phyloP scores from a whole-genome alignment of 2,113 vertebrate species.

The Apeltes quadracus region DNA sequence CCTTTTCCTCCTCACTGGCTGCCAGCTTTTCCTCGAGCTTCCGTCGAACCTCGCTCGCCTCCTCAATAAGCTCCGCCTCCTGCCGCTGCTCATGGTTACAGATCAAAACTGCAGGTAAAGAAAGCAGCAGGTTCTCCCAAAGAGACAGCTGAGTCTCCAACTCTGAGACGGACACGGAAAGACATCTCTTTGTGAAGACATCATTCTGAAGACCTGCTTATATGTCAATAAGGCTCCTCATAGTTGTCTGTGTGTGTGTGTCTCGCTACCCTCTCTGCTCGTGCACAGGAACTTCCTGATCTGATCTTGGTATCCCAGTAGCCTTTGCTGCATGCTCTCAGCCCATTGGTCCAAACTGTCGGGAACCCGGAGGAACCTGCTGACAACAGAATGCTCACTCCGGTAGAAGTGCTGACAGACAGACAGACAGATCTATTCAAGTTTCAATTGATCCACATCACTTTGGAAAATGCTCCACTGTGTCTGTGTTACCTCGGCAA shows the following conservation, averaged over 20 bases:
- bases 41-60: slow-evolving; percentile 29
- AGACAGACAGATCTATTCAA: neutral
- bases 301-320: slow-evolving; percentile 68
- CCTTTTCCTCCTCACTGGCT: slow-evolving; percentile 56
- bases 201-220: neutral
- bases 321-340: slow-evolving; percentile 53
- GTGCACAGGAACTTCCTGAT: slow-evolving; percentile 35
- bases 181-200: neutral
- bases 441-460: no score
- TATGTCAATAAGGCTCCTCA: no score
- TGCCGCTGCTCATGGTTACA: slow-evolving; percentile 35
- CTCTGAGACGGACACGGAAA: slow-evolving; percentile 39
- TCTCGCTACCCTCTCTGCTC: slow-evolving; percentile 52
- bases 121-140: slow-evolving; percentile 33
- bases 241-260: neutral
- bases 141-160: slow-evolving; percentile 43
- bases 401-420: slow-evolving; percentile 59
- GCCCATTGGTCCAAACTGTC: slow-evolving; percentile 55
- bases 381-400: neutral
- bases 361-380: slow-evolving; percentile 40
- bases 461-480: neutral
- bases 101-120: slow-evolving; percentile 42
- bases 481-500: slow-evolving; percentile 54
- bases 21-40: slow-evolving; percentile 39
- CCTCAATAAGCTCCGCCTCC: slow-evolving; percentile 26